phyloP scores from a whole-genome alignment of 1,140 invertebrate genomes.

The Oscheius sp. region DNA sequence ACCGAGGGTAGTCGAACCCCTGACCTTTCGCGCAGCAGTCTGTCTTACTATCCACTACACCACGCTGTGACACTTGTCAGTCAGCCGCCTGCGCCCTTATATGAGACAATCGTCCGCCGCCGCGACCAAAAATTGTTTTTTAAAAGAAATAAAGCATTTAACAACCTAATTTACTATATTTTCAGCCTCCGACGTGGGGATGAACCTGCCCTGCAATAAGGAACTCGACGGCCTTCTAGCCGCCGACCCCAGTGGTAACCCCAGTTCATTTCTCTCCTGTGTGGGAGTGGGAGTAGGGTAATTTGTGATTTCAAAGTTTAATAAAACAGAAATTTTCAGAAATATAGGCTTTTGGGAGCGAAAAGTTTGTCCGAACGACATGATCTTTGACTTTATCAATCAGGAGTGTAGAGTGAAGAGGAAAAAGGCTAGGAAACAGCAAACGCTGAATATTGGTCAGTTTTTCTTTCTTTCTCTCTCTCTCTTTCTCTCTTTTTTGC shows the following conservation, averaged over 20 bases:
- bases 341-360: conserved; percentile 56
- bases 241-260: conserved; percentile 36
- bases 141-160: not conserved
- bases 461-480: conserved; percentile 8
- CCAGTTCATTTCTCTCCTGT: conserved; percentile 42
- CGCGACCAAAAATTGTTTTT: no score
- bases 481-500: no score
- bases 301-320: not conserved
- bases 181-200: conserved; percentile 30
- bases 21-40: not conserved
- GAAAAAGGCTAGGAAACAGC: conserved; percentile 41
- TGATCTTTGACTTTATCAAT: conserved; percentile 57
- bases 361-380: conserved; percentile 52
- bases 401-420: conserved; percentile 50
- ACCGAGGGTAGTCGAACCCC: not conserved
- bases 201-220: conserved; percentile 31
- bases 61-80: no score
- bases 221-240: conserved; percentile 48
- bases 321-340: conserved; percentile 37
- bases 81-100: no score
- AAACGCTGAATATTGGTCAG: conserved; percentile 51
- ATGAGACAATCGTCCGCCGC: no score
- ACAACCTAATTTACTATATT: not conserved
- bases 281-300: conserved; percentile 43
- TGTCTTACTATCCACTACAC: no score